A percentile compares a stretch with the other conserved stretches of the same genome.
Evolutionary conservation across 2,113 vertebrate species (phyloP).

Genomic region (Hyaena hyaena): DNA sequence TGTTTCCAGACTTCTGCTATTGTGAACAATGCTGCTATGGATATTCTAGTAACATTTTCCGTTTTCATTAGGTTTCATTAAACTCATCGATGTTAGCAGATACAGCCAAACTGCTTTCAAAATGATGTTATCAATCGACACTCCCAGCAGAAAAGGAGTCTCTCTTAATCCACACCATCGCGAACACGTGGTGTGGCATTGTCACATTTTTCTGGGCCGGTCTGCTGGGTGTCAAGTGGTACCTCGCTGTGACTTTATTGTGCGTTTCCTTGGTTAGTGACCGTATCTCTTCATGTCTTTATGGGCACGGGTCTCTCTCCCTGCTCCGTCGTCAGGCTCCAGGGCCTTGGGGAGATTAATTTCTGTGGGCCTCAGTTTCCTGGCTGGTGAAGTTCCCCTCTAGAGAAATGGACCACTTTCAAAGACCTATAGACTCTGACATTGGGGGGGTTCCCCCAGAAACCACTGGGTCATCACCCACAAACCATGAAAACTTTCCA

Average conservation of each 20-base stretch:
- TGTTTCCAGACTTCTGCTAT: not conserved
- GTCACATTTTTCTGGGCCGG: not conserved
- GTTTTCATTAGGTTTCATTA: not conserved
- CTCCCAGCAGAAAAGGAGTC: not conserved
- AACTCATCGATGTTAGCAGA: not conserved
- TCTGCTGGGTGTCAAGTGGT: not conserved
- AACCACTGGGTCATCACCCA: not conserved
- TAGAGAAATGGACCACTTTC: not conserved
- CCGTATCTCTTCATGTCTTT: not conserved
- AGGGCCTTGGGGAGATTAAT: not conserved
- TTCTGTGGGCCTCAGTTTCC: not conserved
- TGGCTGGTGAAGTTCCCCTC: not conserved
- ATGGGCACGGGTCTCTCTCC: not conserved
- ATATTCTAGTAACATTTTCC: not conserved
- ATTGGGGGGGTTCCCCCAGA: not conserved
- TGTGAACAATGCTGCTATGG: not conserved
- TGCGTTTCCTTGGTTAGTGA: not conserved
- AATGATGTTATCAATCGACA: accelerated
- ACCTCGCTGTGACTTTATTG: not conserved
- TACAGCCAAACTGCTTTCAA: not conserved
- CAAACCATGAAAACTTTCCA: not conserved
- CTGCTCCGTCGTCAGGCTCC: not conserved
- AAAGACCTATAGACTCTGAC: not conserved
- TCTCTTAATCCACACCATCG: too few relatives aligned
- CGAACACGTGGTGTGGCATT: too few relatives aligned